Base-by-base conservation (phyloP, 2,113 vertebrate species). In the Odocoileus hemionus region DNA sequence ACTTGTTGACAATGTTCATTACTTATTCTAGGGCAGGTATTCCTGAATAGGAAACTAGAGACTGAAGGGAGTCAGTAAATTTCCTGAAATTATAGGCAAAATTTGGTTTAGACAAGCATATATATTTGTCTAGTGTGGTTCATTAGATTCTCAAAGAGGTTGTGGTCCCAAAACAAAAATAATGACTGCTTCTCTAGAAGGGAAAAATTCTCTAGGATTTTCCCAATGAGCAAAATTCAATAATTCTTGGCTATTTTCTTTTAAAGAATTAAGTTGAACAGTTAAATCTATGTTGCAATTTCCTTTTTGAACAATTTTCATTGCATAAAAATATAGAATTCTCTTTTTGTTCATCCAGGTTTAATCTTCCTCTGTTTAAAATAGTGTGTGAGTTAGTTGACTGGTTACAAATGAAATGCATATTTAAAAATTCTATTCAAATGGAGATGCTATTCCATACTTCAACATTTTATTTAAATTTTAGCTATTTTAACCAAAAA, bases 131-230 rank as follows among this genome's bases (percentile, higher is more conserved):
- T 89, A 83, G 39, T 17, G 26, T 26, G 12, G 15, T 55, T 88
- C 58, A 84, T 89, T 21, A 17, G 21, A 76, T 64, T 84, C 50
- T 84, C 84, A 92, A 84, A 89, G 57, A 19, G 28, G 3, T 50
- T 61, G 6, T 79, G 19, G 28, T 57, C 39, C 60, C 28, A 70
- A 92, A 91, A 91, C n/a, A 86, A 91, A 96, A 97, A 83, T 52
- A 70, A 58, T 28, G 95, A 89, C 17, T 78, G 60, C 55, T 89
- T 94, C 60, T 95, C 25, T 64, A 83, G 55, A 83, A 79, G 26
- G 64, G n/a, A 94, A 95, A 84, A 94, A 25, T 50, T 95, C 43
- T 85, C 23, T 76, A 86, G 50, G 39, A 92, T 70, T 95, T 96
- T 80, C 15, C 92, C n/a, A 91, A 10, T 50, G 23, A 85, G 12